Evolutionary conservation across 2,888 invertebrate species (phyloP).

Genomic region (Electrophaes corylata): DNA sequence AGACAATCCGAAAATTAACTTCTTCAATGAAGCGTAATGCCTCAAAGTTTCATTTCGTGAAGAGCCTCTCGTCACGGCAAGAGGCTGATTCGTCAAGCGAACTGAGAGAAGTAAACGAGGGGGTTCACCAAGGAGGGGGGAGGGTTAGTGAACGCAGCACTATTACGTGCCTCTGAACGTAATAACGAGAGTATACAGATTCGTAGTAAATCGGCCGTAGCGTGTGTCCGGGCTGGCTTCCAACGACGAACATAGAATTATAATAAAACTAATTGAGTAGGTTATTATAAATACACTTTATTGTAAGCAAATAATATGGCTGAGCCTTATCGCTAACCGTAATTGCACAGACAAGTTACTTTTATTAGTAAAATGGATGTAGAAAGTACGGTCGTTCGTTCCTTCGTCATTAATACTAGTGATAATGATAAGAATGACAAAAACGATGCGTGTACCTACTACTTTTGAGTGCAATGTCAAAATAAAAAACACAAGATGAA

Average conservation of each 20-base stretch:
- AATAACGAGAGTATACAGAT: conserved; percentile 65
- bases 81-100: conserved; percentile 67
- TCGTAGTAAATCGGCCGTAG: conserved; percentile 71
- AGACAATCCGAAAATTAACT: conserved; percentile 44
- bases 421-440: no score
- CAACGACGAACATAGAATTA: conserved; percentile 41
- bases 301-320: no score
- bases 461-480: no score
- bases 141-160: conserved; percentile 62
- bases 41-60: conserved; percentile 48
- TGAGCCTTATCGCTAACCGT: no score
- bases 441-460: no score
- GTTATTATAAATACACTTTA: no score
- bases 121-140: conserved; percentile 26
- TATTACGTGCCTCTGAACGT: conserved; percentile 69
- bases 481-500: no score
- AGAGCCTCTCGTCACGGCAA: conserved; percentile 59
- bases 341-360: no score
- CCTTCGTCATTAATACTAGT: no score
- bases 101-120: conserved; percentile 14
- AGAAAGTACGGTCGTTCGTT: no score
- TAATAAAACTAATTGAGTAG: no score
- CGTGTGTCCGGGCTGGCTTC: conserved; percentile 53
- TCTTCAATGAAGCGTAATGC: conserved; percentile 57
- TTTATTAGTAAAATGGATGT: no score